Percentiles rank a stretch among this genome's conserved stretches.
phyloP scores from a whole-genome alignment of 1,140 invertebrate species.

The Drosophila gunungcola region DNA sequence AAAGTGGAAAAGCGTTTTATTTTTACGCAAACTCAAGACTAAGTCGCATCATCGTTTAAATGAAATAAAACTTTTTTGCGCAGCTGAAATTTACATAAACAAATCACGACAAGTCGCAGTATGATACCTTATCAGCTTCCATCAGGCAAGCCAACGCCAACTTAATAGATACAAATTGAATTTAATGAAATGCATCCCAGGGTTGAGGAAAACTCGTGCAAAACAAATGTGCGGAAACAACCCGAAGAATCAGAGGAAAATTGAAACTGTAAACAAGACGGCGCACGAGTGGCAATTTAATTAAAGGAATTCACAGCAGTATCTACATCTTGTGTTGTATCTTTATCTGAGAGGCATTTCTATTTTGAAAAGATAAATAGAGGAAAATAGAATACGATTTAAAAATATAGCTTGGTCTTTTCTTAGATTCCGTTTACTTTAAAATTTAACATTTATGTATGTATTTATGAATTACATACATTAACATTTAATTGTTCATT shows the following conservation, averaged over 20 bases:
- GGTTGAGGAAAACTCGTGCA: conserved; percentile 35
- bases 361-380: conserved; percentile 5
- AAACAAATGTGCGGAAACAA: conserved; percentile 30
- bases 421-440: too few relatives aligned
- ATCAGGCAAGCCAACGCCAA: conserved; percentile 11
- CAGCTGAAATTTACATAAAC: conserved; percentile 56
- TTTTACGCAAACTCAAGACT: conserved; percentile 8
- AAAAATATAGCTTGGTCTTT: not conserved
- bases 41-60: conserved; percentile 14
- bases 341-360: conserved; percentile 1
- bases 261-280: conserved; percentile 12
- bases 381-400: not conserved
- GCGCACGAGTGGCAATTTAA: conserved; percentile 24
- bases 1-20: conserved; percentile 19
- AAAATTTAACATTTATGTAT: too few relatives aligned
- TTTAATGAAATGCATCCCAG: conserved; percentile 53
- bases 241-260: conserved; percentile 11
- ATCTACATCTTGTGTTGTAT: conserved; percentile 12
- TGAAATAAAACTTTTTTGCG: conserved; percentile 54
- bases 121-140: conserved; percentile 47
- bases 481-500: too few relatives aligned
- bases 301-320: conserved; percentile 27
- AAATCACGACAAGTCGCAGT: conserved; percentile 49
- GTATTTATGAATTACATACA: too few relatives aligned
- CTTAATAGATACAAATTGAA: conserved; percentile 58